These are phyloP conservation scores for Crotalus helleri DNA, from an alignment of 2,113 vertebrate genomes.

Conservation along the genomic window DNA sequence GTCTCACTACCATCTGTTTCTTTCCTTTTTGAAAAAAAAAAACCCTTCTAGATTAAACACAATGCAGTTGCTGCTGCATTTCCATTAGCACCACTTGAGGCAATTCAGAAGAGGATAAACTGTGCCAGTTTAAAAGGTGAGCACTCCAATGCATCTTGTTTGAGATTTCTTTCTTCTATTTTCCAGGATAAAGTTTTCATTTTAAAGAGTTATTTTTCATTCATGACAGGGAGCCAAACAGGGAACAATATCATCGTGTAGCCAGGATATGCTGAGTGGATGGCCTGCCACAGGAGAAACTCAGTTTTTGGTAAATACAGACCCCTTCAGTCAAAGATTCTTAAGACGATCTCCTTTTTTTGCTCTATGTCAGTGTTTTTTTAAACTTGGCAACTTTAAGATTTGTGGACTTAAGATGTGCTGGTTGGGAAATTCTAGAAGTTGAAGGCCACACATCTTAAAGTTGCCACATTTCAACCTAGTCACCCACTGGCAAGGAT, in stretches of 20 bases:
- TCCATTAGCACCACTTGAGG: not conserved
- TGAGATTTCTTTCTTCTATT: slow-evolving; percentile 5
- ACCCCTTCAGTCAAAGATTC: not conserved
- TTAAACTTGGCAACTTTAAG: not conserved
- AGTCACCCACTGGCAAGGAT: not conserved
- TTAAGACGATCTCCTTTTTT: not conserved
- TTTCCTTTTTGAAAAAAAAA: not conserved
- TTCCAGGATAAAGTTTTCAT: slow-evolving; percentile 7
- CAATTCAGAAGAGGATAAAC: slow-evolving; percentile 22
- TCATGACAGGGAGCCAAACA: slow-evolving; percentile 1
- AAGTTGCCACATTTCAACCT: not conserved
- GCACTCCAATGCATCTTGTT: not conserved
- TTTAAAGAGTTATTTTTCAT: slow-evolving; percentile 11
- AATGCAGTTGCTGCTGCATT: not conserved
- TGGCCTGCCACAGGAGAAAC: not conserved
- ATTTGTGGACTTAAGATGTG: not conserved
- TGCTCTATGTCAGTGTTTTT: not conserved
- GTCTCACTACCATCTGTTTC: slow-evolving; percentile 21
- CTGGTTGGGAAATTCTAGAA: not conserved
- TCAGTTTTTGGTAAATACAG: not conserved
- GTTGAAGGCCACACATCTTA: not conserved
- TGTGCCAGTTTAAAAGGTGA: slow-evolving; percentile 18
- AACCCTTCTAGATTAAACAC: not conserved
- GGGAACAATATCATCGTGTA: slow-evolving; percentile 12
- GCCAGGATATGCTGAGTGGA: not conserved